Evolutionary conservation across 2,797 vertebrate species (phyloP).

Genomic region (Neopelma chrysocephalum): DNA sequence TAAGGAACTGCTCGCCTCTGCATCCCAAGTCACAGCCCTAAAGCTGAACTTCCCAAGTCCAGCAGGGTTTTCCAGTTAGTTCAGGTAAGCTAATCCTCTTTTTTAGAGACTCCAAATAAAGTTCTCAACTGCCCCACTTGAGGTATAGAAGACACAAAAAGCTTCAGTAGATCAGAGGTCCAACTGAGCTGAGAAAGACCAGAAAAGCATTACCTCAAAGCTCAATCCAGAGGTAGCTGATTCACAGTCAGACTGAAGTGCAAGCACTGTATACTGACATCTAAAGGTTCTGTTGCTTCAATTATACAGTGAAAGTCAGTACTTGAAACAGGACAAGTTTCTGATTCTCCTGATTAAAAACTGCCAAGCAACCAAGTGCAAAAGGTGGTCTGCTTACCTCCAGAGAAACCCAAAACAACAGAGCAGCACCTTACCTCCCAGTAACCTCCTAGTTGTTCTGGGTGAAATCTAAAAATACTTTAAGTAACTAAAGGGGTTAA

Average conservation of each 20-base stretch:
- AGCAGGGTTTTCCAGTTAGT: not conserved
- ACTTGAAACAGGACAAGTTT: not conserved
- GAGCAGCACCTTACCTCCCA: not conserved
- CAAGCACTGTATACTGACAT: not conserved
- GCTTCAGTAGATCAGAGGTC: not conserved
- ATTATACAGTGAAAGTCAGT: not conserved
- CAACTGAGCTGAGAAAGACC: not conserved
- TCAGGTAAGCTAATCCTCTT: not conserved
- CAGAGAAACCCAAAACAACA: not conserved
- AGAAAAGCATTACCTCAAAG: not conserved
- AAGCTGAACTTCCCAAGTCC: not conserved
- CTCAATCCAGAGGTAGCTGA: not conserved
- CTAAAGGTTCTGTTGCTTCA: not conserved
- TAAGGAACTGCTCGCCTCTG: not conserved
- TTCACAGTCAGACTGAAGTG: not conserved
- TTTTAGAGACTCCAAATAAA: not conserved
- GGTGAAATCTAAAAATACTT: not conserved
- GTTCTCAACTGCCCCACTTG: not conserved
- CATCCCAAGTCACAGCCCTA: not conserved
- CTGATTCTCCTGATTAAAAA: not conserved
- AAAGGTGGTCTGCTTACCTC: not conserved
- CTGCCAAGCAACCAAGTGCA: not conserved
- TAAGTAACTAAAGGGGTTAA: not conserved
- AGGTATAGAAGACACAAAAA: not conserved
- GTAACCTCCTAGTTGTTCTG: not conserved